Conservation (phyloP, 2,797 vertebrate species). For the Molothrus ater region DNA sequence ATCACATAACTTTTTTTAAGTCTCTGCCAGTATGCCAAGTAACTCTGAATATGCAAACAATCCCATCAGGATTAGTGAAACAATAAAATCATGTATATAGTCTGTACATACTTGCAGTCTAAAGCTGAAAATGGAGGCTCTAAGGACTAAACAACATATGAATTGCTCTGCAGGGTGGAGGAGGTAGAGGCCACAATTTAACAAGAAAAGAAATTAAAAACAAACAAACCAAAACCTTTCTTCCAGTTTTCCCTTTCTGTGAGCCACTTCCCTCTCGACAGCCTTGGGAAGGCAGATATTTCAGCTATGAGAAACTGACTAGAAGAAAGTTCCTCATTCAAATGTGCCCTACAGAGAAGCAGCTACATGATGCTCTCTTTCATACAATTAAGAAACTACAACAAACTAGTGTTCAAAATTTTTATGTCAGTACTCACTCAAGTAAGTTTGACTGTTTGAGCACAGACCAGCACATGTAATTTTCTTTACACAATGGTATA, state of each 20-base stretch:
- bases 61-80: not conserved
- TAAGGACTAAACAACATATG: not conserved
- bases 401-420: not conserved
- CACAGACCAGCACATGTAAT: not conserved
- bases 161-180: not conserved
- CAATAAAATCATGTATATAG: not conserved
- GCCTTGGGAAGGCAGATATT: not conserved
- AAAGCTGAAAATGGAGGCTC: not conserved
- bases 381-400: not conserved
- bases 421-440: not conserved
- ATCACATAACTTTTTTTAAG: accelerated
- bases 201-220: not conserved
- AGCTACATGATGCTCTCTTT: not conserved
- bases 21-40: not conserved
- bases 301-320: not conserved
- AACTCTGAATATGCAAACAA: not conserved
- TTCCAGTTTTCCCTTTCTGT: not conserved
- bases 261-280: not conserved
- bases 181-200: not conserved
- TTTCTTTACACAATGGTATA: not conserved
- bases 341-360: not conserved
- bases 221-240: not conserved
- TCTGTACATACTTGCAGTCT: not conserved
- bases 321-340: not conserved
- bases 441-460: not conserved